Evolutionary conservation across 2,113 vertebrate genomes (phyloP).

Genomic region (Zosterops lateralis): DNA sequence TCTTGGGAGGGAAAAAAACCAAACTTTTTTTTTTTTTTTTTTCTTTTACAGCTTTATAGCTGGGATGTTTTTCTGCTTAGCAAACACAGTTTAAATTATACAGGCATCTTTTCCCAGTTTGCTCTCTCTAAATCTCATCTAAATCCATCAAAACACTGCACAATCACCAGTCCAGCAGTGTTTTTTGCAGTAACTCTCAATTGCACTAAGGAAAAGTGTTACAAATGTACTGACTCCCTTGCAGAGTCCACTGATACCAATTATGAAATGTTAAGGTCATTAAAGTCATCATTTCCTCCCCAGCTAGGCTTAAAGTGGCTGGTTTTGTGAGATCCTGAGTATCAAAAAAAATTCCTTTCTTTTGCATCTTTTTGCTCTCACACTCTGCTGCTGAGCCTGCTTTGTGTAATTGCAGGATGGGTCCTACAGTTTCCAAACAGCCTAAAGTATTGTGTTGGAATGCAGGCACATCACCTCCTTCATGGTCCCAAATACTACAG

Average conservation of each 20-base stretch:
- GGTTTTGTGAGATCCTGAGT: neutral
- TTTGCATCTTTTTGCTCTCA: neutral
- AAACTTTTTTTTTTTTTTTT: neutral
- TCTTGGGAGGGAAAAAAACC: neutral
- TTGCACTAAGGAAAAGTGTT: neutral
- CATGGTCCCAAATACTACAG: neutral
- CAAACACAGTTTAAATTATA: neutral
- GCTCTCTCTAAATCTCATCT: neutral
- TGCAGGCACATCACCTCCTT: neutral
- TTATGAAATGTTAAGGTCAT: neutral
- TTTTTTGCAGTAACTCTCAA: neutral
- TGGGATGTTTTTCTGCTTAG: neutral
- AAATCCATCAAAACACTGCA: neutral
- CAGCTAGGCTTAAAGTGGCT: neutral
- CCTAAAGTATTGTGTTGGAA: neutral
- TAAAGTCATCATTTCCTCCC: neutral
- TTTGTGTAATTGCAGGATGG: neutral
- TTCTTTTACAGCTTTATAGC: neutral
- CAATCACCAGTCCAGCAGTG: neutral
- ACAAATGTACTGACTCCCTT: neutral
- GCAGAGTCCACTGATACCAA: neutral
- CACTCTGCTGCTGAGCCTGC: neutral
- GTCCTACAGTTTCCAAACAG: neutral
- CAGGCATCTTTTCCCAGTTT: neutral
- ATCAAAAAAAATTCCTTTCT: neutral